A percentile compares a stretch with the other conserved stretches of the same genome.
Evolutionary conservation across 35 echinoderm and acorn worm genomes (phyloP).

Genomic region (Chiridota heheva): DNA sequence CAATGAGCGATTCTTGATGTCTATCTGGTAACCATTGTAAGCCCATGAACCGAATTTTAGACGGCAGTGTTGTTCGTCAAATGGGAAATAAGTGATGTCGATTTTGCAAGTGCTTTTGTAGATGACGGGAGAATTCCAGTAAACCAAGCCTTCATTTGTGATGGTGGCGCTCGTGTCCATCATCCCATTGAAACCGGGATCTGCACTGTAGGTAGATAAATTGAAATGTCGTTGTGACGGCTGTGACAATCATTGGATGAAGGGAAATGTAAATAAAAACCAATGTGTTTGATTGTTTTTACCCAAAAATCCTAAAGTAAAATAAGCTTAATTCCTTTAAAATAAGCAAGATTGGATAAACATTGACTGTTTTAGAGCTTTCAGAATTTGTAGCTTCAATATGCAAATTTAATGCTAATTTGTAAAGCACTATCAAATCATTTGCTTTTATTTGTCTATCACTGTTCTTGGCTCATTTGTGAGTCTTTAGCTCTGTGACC

Average conservation of each 20-base stretch:
- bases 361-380: too few species aligned
- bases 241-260: background rate
- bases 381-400: too few species aligned
- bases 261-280: too few species aligned
- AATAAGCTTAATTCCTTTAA: too few species aligned
- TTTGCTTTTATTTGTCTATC: too few species aligned
- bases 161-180: slow-evolving; percentile 75
- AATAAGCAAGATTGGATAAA: too few species aligned
- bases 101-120: slow-evolving; percentile 97
- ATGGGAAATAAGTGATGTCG: slow-evolving; percentile 89
- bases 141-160: slow-evolving; percentile 52
- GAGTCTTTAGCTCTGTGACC: too few species aligned
- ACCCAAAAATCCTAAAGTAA: too few species aligned
- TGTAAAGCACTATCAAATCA: too few species aligned
- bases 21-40: slow-evolving; percentile 70
- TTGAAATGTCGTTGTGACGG: background rate
- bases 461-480: too few species aligned
- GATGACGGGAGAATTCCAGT: slow-evolving; percentile 92
- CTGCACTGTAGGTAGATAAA: slow-evolving; percentile 57
- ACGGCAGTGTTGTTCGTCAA: slow-evolving; percentile 78
- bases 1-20: slow-evolving; percentile 51
- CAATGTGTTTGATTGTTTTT: too few species aligned
- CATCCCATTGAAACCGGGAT: slow-evolving; percentile 72
- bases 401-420: too few species aligned
- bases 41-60: slow-evolving; percentile 95